Conservation (phyloP, 2,797 vertebrate genomes). For the Myotis daubentonii region DNA sequence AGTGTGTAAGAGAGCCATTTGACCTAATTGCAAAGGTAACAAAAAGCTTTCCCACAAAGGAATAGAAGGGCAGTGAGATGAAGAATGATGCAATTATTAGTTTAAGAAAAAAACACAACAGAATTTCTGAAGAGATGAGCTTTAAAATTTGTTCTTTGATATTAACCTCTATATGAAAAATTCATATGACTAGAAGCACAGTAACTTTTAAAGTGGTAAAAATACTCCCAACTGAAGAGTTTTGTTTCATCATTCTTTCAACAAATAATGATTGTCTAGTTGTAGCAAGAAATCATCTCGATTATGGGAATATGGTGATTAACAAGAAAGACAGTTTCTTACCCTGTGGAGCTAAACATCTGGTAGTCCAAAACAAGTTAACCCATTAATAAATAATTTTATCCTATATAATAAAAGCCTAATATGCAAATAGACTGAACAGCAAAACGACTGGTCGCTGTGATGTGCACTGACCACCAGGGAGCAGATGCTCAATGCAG, state of each 20-base stretch:
- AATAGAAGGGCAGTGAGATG: not conserved
- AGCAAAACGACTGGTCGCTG: no score
- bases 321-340: not conserved
- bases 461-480: no score
- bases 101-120: not conserved
- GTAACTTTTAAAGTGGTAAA: not conserved
- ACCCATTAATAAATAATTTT: not conserved
- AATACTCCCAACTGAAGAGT: not conserved
- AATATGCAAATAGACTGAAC: no score
- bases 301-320: not conserved
- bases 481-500: no score
- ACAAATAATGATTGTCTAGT: not conserved
- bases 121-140: not conserved
- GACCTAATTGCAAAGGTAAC: not conserved
- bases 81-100: not conserved
- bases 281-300: not conserved
- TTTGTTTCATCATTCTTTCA: not conserved
- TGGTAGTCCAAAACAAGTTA: not conserved
- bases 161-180: not conserved
- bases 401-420: no score
- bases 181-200: not conserved
- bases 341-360: not conserved
- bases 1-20: not conserved
- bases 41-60: not conserved
- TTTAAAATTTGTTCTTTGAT: slow-evolving; percentile 24